Conservation (phyloP, 2,888 invertebrate species). For the Andrena dorsata region DNA sequence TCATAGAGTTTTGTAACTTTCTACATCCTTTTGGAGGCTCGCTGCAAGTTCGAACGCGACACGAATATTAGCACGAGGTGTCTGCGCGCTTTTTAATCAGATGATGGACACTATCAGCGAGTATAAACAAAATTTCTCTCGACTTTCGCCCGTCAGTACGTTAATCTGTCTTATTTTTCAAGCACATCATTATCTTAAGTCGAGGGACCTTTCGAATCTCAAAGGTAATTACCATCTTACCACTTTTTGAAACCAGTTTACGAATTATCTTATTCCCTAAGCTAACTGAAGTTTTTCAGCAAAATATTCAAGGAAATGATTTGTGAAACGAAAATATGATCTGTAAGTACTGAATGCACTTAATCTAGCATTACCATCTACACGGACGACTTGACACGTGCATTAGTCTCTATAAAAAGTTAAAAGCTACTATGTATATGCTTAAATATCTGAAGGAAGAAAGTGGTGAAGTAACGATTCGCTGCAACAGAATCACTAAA, state of each 20-base stretch:
- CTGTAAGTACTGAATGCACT: too few relatives aligned
- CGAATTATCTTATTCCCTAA: not conserved
- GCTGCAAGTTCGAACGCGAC: slow-evolving; percentile 3
- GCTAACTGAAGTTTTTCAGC: not conserved
- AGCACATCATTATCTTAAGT: slow-evolving; percentile 23
- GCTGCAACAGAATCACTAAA: too few relatives aligned
- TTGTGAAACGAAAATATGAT: not conserved
- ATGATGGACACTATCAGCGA: slow-evolving; percentile 16
- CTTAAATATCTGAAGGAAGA: not conserved
- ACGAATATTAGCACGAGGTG: not conserved
- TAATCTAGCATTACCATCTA: not conserved
- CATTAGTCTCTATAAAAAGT: not conserved
- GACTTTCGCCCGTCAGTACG: slow-evolving; percentile 40
- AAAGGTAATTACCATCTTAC: slow-evolving; percentile 5
- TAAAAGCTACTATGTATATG: not conserved
- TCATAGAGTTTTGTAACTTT: slow-evolving; percentile 27
- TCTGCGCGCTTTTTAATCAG: slow-evolving; percentile 20
- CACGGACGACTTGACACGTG: not conserved
- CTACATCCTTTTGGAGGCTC: slow-evolving; percentile 18
- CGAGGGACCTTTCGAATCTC: not conserved
- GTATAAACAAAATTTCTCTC: slow-evolving; percentile 50
- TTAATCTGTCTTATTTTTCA: slow-evolving; percentile 1
- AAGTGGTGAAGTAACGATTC: too few relatives aligned
- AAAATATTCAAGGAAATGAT: not conserved
- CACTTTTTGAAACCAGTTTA: slow-evolving; percentile 3